Evolutionary conservation across 2,888 invertebrate species (phyloP), one percentile per base, ranked within the genome.

Genomic region (Cenopis cana): DNA sequence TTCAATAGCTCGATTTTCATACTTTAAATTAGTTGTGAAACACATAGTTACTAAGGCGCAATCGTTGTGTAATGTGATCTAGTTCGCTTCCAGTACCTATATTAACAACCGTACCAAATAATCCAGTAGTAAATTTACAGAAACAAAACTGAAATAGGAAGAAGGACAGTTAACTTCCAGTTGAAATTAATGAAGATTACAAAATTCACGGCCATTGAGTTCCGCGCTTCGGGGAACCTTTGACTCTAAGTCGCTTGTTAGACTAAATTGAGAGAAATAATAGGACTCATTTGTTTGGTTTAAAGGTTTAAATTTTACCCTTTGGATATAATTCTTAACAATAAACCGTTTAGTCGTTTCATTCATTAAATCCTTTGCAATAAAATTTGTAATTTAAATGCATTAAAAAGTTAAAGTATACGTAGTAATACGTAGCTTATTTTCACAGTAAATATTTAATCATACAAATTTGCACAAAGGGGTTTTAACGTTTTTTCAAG

Each of bases 181-280:
- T 85, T 85, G 83, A 90, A 93, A 93, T 92, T 92, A 93, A 93
- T 93, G 90, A 89, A 93, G 91, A 93, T 93, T 91, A 92, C 89
- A 88, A 90, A 91, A 92, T 93, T 93, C 91, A 90, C 91, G 90
- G 90, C 87, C 93, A 92, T 91, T 92, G 91, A 90, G 89, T 87
- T 86, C 85, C 88, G 80, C 90, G 90, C 89, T 87, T 85, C 89
- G 88, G 86, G 87, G 89, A 91, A 90, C 90, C 92, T 91, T 91
- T 88, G 90, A 89, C 89, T 89, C 82, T 87, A 88, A 91, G 84
- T 90, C 87, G 89, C 91, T 91, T 91, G 91, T 92, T 90, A 87
- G 87, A 89, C 89, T 89, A 91, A 93, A 93, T 93, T 91, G 91
- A 91, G 93, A 93, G 92, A 91, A 91, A 91, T 93, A 93, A 93